Evolutionary conservation across 2,797 vertebrate genomes (phyloP), one percentile per base, ranked within the genome.

Genomic region (Pterois miles): DNA sequence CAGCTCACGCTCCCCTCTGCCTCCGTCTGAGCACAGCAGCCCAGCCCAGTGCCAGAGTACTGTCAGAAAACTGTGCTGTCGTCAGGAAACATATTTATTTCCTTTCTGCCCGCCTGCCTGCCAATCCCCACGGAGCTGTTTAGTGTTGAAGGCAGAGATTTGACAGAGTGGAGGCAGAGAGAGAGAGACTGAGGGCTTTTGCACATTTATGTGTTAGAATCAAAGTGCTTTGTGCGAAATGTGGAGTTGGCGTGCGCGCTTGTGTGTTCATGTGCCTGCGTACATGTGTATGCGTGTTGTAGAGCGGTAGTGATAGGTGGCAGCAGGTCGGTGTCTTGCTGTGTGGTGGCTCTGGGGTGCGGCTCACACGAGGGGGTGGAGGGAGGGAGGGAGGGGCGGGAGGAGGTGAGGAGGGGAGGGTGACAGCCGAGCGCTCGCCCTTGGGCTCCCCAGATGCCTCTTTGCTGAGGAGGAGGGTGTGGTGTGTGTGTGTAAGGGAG

Each of bases 51-150:
- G 88, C 93, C 90, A 90, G 88, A 93, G 83, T 89, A 83, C 90
- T 94, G 92, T 94, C 91, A 90, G 87, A 91, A 94, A 94, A 91
- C 83, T 88, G 91, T 85, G 83, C 86, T 92, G 88, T 94, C 90
- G 83, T 94, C 89, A 92, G 90, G 86, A 91, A 95, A 94, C 94
- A 95, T 94, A 94, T 95, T 95, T 94, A 94, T 95, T 94, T 94
- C 90, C 87, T 90, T 85, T 90, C 87, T 90, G 84, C 85, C 84
- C 58, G 91, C 88, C 90, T 90, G 89, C 87, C 84, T 92, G 85
- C 84, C 90, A 86, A 85, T 93, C 92, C 91, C 92, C 64, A 90
- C 38, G 88, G 94, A 93, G 89, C 92, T 92, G 91, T 94, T 93
- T 90, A 88, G 90, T 88, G 89, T 91, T 91, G 93, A 92, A 93